phyloP scores from a whole-genome alignment of 1,140 invertebrate genomes.

The Drosophila punjabiensis region DNA sequence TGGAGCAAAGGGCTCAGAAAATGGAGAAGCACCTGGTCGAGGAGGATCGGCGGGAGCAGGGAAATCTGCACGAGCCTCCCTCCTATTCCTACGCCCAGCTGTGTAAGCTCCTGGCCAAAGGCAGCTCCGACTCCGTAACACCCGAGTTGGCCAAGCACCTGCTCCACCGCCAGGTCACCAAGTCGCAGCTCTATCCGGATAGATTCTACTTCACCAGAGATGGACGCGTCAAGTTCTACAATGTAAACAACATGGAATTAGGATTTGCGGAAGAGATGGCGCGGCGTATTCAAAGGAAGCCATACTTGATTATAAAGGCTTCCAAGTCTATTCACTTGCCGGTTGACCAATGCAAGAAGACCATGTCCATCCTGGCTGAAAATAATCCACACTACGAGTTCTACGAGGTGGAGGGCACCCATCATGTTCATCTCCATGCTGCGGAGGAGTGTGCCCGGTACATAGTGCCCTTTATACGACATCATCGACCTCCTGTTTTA shows the following conservation, averaged over 20 bases:
- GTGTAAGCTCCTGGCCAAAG: conserved; percentile 85
- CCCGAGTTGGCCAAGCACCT: conserved; percentile 86
- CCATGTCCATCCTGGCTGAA: conserved; percentile 86
- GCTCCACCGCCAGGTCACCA: conserved; percentile 86
- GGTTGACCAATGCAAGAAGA: conserved; percentile 56
- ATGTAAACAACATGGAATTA: neutral
- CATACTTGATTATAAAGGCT: conserved; percentile 68
- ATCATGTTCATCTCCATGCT: conserved; percentile 89
- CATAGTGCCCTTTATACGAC: conserved; percentile 86
- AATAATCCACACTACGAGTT: conserved; percentile 87
- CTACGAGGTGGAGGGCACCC: conserved; percentile 86
- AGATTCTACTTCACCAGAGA: conserved; percentile 88
- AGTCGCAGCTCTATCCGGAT: conserved; percentile 86
- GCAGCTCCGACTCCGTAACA: conserved; percentile 86
- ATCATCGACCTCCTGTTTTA: conserved; percentile 39
- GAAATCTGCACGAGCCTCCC: conserved; percentile 85
- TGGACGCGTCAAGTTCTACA: conserved; percentile 85
- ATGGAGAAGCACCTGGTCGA: conserved; percentile 56
- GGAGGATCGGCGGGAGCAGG: conserved; percentile 44
- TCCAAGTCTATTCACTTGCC: conserved; percentile 21
- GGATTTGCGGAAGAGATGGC: conserved; percentile 45
- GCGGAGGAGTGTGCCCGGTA: conserved; percentile 87
- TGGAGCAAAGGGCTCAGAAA: neutral
- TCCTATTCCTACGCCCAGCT: conserved; percentile 87
- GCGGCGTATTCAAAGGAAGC: conserved; percentile 48